Evolutionary conservation across 2,888 invertebrate species (phyloP), one percentile per base, ranked within the genome.

Genomic region (Polietes domitor): DNA sequence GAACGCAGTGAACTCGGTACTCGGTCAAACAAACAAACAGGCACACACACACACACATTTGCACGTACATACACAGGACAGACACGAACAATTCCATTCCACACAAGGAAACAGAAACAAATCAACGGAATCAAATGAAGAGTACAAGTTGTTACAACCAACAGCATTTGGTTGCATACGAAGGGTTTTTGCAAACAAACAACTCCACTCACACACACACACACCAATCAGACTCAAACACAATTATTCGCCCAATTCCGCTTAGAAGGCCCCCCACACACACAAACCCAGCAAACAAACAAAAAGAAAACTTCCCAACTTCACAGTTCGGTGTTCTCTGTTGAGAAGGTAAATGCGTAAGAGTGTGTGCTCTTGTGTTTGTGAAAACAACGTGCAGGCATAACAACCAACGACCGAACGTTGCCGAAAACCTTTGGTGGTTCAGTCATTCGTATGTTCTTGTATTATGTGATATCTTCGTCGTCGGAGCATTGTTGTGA

Each of bases 231-330:
- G 9, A 47, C 47, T 47, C 47, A 47, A 47, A n/a, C 70, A 26
- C 17, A n/a, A 15, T 4, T 1, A n/a, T n/a, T n/a, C n/a, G n/a
- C 58, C 21, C 43, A 77, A 71, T 68, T 73, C 80, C 72, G 72
- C 10, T 71, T 61, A 17, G 53, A 61, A 72, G 47, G 41, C n/a
- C n/a, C n/a, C n/a, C n/a, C n/a, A n/a, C n/a, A n/a, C n/a, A n/a
- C n/a, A n/a, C n/a, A n/a, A n/a, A n/a, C n/a, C n/a, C n/a, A n/a
- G n/a, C n/a, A n/a, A n/a, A n/a, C n/a, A n/a, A n/a, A n/a, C n/a
- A n/a, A 73, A 65, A 47, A 15, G 61, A 47, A 32, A 37, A 37
- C 37, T 37, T 37, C 37, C 4, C n/a, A 32, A 6, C 32, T 32
- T 32, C 4, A 32, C 32, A 32, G 32, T 6, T 37, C 6, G 1